Base-by-base conservation (phyloP, 92 coral and sea anemone genomes). In the Meandrina meandrites region DNA sequence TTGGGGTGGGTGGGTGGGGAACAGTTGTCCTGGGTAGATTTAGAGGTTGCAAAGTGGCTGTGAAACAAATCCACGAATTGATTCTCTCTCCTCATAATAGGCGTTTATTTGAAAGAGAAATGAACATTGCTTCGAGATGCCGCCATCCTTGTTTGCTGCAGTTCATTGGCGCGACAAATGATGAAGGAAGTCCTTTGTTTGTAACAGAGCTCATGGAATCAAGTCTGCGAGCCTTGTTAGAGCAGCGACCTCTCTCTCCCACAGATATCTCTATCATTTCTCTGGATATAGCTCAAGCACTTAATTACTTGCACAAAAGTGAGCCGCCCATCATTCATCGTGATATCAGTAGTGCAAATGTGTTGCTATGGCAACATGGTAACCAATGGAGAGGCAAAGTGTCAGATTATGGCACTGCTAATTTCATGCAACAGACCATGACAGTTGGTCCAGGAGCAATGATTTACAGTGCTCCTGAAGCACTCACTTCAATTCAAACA, bases 391-490 rank as follows among this genome's bases (percentile, higher is more conserved):
- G 93, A 45, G 98, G 91, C 27, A 95, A 95, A 87, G 91, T 95
- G 24, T 95, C 98, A 48, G 98, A 95, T 76, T 93, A 95, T 50
- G 98, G 98, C 51, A 92, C 98, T 7, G 98, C 96, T 12, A 95
- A 92, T 53, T 92, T 95, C 84, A 81, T 95, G 90, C 94, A 90
- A 19, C 92, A 93, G 81, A 86, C 91, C 86, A 95, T 89, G 95
- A 95, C 98, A 18, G 87, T 78, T 0, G 86, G 85, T 57, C 98
- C 98, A 34, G 98, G 98, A 51, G 95, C 96, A 14, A 64, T 76
- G 78, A 90, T 92, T 40, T 95, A 95, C 82, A 91, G 94, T 10
- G 93, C 98, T 0, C 98, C 98, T 28, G 98, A 95, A 74, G 94
- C 95, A 69, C 85, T 86, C 60, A 91, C 95, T 13, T 84, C 98